These are phyloP conservation scores for Lucifuga dentata DNA, from an alignment of 2,113 vertebrate species.

Conservation along the genomic window DNA sequence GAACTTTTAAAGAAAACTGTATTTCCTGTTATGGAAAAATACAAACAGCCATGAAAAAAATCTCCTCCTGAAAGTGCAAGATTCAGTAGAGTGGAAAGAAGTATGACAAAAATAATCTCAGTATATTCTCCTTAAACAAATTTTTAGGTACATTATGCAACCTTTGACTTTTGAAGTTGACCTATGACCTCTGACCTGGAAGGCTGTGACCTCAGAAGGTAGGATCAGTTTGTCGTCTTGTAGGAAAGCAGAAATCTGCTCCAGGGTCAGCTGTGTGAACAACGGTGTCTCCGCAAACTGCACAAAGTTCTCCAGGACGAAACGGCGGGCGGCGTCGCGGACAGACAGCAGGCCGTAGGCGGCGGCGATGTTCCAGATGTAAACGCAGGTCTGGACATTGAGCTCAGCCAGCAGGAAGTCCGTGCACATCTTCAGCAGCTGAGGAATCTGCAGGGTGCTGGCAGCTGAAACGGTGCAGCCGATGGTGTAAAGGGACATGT, in stretches of 20 bases:
- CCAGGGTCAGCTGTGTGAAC: slow-evolving; percentile 86
- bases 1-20: too few species aligned
- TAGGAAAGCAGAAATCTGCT: slow-evolving; percentile 86
- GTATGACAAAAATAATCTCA: too few species aligned
- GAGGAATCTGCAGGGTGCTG: slow-evolving; percentile 81
- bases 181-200: slow-evolving; percentile 80
- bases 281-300: slow-evolving; percentile 85
- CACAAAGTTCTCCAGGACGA: slow-evolving; percentile 85
- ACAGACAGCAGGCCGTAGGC: slow-evolving; percentile 82
- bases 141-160: neutral
- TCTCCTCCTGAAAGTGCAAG: too few species aligned
- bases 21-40: too few species aligned
- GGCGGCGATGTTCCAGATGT: slow-evolving; percentile 85
- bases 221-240: slow-evolving; percentile 84
- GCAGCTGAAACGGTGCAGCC: slow-evolving; percentile 86
- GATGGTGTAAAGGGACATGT: slow-evolving; percentile 89
- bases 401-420: slow-evolving; percentile 86
- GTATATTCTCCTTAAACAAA: neutral
- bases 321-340: slow-evolving; percentile 79
- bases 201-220: slow-evolving; percentile 84
- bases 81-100: too few species aligned
- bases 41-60: too few species aligned
- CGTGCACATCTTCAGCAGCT: slow-evolving; percentile 86
- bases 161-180: neutral
- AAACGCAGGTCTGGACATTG: slow-evolving; percentile 86